Evolutionary conservation across 2,888 invertebrate genomes (phyloP).

Genomic region (Eupelmus urozonus): DNA sequence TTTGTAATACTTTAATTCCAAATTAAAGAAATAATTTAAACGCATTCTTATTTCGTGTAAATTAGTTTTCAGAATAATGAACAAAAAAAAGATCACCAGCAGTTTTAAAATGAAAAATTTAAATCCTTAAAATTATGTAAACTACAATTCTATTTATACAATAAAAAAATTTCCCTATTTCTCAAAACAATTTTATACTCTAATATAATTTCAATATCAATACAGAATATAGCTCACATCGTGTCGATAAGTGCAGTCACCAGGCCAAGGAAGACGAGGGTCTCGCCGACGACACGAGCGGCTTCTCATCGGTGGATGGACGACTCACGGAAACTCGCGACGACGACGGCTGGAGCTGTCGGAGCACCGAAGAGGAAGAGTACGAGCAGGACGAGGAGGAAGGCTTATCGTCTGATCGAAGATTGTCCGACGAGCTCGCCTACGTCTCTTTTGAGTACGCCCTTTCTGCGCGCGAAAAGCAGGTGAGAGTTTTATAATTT

Average conservation of each 20-base stretch:
- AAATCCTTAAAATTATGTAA: too few relatives aligned
- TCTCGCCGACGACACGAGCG: constrained; percentile 17
- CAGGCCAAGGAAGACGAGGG: not conserved
- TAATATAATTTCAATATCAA: not conserved
- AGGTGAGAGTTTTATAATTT: constrained; percentile 17
- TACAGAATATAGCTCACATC: not conserved
- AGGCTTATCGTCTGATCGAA: not conserved
- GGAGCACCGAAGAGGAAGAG: not conserved
- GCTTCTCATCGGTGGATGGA: not conserved
- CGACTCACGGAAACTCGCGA: not conserved
- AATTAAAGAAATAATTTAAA: too few relatives aligned
- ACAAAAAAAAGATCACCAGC: too few relatives aligned
- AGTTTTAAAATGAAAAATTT: too few relatives aligned
- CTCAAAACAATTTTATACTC: too few relatives aligned
- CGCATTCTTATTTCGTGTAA: too few relatives aligned
- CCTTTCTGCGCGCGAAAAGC: constrained; percentile 6
- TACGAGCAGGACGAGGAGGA: not conserved
- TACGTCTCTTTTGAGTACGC: constrained; percentile 31
- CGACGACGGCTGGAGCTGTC: constrained; percentile 27
- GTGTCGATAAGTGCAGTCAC: not conserved
- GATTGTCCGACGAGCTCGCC: constrained; percentile 21
- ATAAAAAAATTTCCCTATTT: too few relatives aligned
- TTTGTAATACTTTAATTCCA: too few relatives aligned
- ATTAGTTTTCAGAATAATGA: too few relatives aligned
- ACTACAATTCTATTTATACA: too few relatives aligned